A percentile compares a stretch with the other conserved stretches of the same genome.
Evolutionary conservation across 2,113 vertebrate genomes (phyloP).

Genomic region (Marcusenius ussheri): DNA sequence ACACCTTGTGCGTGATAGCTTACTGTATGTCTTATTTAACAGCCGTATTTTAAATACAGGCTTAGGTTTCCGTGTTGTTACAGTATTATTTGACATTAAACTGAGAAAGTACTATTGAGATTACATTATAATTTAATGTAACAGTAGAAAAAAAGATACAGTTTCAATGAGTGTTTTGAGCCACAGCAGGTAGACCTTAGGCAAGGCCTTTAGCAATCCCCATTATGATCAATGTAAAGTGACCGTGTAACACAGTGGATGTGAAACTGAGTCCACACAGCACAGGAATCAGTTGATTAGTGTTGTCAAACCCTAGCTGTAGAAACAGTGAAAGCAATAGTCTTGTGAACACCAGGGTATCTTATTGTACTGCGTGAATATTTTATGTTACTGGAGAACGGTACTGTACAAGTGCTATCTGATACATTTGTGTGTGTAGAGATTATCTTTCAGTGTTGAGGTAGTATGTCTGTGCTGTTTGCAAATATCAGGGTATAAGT

Average conservation of each 20-base stretch:
- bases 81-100: not conserved
- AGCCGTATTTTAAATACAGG: conserved; percentile 30
- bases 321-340: not conserved
- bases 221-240: not conserved
- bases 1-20: conserved; percentile 54
- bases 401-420: not conserved
- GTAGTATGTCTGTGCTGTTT: not conserved
- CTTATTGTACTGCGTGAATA: not conserved
- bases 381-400: not conserved
- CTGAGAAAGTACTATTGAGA: not conserved
- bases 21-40: conserved; percentile 44
- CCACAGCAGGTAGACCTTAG: not conserved
- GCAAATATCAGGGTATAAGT: not conserved
- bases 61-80: not conserved
- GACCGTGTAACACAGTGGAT: not conserved
- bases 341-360: not conserved
- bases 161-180: not conserved
- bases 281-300: not conserved
- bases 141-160: not conserved
- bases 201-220: not conserved
- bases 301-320: not conserved
- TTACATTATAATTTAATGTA: not conserved
- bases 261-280: not conserved
- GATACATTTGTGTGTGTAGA: not conserved
- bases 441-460: not conserved